These are phyloP conservation scores for Hippocampus kuda DNA, from an alignment of 2,797 vertebrate genomes.

Conservation along the genomic window DNA sequence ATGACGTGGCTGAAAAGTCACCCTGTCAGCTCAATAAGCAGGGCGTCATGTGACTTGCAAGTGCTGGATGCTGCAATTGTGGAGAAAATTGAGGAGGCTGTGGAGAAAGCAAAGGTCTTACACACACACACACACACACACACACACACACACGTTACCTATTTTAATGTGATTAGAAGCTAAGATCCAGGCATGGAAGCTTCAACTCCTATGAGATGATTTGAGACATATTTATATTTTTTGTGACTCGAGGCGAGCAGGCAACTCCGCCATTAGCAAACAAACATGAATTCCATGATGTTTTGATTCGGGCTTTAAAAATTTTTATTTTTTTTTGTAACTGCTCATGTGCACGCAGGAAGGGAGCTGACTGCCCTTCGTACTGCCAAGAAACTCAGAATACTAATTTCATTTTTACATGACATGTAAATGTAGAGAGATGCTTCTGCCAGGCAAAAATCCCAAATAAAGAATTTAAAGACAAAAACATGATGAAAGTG, in stretches of 20 bases:
- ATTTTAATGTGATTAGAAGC: conserved; percentile 41
- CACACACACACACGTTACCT: conserved; percentile 15
- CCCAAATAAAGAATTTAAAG: background rate
- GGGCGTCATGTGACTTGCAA: conserved; percentile 91
- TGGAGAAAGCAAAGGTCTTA: conserved; percentile 83
- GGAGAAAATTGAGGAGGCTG: conserved; percentile 88
- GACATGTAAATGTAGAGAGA: background rate
- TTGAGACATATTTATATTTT: background rate
- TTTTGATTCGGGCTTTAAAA: background rate
- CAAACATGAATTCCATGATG: background rate
- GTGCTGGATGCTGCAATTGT: conserved; percentile 86
- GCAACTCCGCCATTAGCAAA: background rate
- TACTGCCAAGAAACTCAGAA: background rate
- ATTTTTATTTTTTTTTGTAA: background rate
- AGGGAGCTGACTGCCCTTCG: background rate
- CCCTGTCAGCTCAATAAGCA: conserved; percentile 83
- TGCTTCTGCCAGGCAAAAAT: background rate
- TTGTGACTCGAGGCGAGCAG: background rate
- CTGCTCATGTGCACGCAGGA: background rate
- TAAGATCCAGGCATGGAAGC: background rate
- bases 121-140: background rate
- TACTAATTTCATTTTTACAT: background rate
- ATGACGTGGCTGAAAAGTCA: conserved; percentile 85
- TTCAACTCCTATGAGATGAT: background rate
- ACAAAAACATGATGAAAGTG: background rate